These are phyloP conservation scores for Nymphalis c-album DNA, from an alignment of 2,888 invertebrate genomes.

Conservation along the genomic window DNA sequence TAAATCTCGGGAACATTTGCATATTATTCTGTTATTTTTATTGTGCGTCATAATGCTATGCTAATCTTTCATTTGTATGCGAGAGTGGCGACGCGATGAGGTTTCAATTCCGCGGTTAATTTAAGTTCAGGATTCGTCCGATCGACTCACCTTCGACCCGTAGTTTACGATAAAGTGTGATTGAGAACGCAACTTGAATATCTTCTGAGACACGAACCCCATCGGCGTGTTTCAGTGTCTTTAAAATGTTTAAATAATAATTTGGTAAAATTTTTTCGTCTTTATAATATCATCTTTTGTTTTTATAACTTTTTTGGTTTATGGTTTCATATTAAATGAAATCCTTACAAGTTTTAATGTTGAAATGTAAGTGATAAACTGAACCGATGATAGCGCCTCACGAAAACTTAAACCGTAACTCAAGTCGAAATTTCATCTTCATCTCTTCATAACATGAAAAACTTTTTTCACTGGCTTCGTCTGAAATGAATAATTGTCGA, in stretches of 20 bases:
- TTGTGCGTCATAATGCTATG: slow-evolving; percentile 4
- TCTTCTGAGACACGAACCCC: not conserved
- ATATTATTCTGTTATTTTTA: slow-evolving; percentile 26
- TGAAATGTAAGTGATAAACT: slow-evolving; percentile 20
- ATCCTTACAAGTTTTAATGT: slow-evolving; percentile 9
- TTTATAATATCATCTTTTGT: too few species aligned
- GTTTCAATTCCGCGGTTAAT: slow-evolving; percentile 19
- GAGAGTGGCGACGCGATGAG: slow-evolving; percentile 17
- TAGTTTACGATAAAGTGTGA: slow-evolving; percentile 2
- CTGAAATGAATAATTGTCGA: slow-evolving; percentile 30
- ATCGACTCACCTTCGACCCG: slow-evolving; percentile 15
- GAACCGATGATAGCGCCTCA: slow-evolving; percentile 24
- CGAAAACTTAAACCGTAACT: slow-evolving; percentile 23
- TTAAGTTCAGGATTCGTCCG: slow-evolving; percentile 27
- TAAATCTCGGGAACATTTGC: slow-evolving; percentile 21
- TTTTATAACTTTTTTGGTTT: not conserved
- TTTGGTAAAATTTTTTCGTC: too few species aligned
- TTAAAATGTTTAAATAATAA: too few species aligned
- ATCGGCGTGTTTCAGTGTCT: too few species aligned
- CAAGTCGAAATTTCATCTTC: slow-evolving; percentile 29
- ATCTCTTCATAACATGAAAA: slow-evolving; percentile 26
- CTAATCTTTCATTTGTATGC: slow-evolving; percentile 32
- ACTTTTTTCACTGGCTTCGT: slow-evolving; percentile 28
- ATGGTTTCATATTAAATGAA: not conserved
- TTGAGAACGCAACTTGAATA: slow-evolving; percentile 3